Evolutionary conservation across 2,797 vertebrate genomes (phyloP).

Genomic region (Melanogrammus aeglefinus): DNA sequence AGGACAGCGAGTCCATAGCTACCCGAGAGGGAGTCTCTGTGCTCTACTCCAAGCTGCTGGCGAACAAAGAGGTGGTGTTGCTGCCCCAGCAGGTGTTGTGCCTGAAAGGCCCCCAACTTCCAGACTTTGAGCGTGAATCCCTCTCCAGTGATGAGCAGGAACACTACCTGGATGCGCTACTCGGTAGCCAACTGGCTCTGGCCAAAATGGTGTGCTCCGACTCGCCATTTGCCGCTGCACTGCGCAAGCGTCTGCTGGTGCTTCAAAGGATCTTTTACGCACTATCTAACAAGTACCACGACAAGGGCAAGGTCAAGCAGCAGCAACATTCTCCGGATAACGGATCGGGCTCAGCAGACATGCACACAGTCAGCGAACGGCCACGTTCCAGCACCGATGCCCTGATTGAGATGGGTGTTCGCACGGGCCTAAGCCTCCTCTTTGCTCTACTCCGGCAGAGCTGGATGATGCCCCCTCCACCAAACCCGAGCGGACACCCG

Average conservation of each 20-base stretch:
- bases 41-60: constrained; percentile 88
- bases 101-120: constrained; percentile 96
- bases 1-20: constrained; percentile 97
- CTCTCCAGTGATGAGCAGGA: constrained; percentile 97
- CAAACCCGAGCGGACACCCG: constrained; percentile 39
- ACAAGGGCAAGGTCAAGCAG: constrained; percentile 95
- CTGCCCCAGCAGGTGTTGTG: constrained; percentile 96
- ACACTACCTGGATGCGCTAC: constrained; percentile 95
- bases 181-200: constrained; percentile 94
- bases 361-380: constrained; percentile 91
- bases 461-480: constrained; percentile 87
- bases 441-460: constrained; percentile 96
- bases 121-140: constrained; percentile 96
- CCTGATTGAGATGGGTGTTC: constrained; percentile 97
- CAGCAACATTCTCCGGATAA: constrained; percentile 94
- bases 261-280: constrained; percentile 96
- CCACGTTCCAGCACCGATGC: constrained; percentile 95
- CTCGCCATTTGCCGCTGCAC: constrained; percentile 91
- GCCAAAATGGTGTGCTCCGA: constrained; percentile 98
- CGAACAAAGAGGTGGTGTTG: constrained; percentile 94
- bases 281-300: constrained; percentile 97
- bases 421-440: constrained; percentile 92
- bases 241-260: constrained; percentile 91
- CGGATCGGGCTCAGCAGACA: constrained; percentile 83
- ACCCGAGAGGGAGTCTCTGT: constrained; percentile 91